phyloP scores from a whole-genome alignment of 23 tunicate genomes.

The Ciona savignyi region DNA sequence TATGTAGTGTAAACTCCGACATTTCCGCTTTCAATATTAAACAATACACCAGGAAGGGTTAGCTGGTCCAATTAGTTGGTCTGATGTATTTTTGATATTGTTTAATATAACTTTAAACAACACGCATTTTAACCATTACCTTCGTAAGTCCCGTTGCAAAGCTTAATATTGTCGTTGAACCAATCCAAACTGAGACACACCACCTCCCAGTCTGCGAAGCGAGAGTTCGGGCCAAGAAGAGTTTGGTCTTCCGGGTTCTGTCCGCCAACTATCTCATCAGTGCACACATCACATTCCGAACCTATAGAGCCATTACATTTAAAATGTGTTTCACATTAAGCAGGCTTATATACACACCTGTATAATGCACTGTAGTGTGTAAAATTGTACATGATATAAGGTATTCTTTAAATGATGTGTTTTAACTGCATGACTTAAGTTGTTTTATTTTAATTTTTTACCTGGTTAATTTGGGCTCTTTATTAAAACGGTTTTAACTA shows the following conservation, averaged over 20 bases:
- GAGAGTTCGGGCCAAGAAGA: constrained; percentile 32
- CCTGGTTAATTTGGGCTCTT: too few relatives aligned
- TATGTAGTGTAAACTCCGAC: background rate
- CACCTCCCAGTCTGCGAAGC: constrained; percentile 81
- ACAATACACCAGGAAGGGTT: background rate
- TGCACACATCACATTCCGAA: constrained; percentile 64
- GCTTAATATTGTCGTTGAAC: constrained; percentile 78
- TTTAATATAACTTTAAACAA: too few relatives aligned
- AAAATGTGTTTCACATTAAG: too few relatives aligned
- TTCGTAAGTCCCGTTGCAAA: constrained; percentile 79
- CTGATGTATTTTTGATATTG: background rate
- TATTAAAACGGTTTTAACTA: too few relatives aligned
- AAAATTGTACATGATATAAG: too few relatives aligned
- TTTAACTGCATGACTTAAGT: background rate
- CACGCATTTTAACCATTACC: constrained; percentile 13
- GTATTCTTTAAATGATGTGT: too few relatives aligned
- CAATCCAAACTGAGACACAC: constrained; percentile 70
- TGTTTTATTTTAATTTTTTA: too few relatives aligned
- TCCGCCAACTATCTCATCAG: constrained; percentile 62
- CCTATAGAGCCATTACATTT: constrained; percentile 8
- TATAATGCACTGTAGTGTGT: too few relatives aligned
- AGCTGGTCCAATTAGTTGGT: too few relatives aligned
- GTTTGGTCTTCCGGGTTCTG: constrained; percentile 41
- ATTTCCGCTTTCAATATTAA: too few relatives aligned
- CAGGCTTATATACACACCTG: too few relatives aligned